Conservation (phyloP, 2,888 invertebrate genomes). For the Gari tellinella region DNA sequence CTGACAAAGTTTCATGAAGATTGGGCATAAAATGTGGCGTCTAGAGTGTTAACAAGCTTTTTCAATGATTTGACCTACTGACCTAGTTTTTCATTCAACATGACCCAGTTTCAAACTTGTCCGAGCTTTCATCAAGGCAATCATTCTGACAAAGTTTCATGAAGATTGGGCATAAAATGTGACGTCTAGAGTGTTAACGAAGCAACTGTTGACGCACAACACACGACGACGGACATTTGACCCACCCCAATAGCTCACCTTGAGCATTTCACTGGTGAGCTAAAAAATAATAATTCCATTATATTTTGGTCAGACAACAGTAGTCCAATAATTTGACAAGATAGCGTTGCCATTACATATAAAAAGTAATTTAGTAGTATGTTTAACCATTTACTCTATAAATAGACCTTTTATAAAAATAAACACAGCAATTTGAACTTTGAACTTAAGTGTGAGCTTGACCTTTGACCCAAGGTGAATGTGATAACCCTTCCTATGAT, state of each 20-base stretch:
- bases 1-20: conserved; percentile 8
- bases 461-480: too few relatives aligned
- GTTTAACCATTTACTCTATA: conserved; percentile 6
- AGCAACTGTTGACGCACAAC: too few relatives aligned
- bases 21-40: conserved; percentile 2
- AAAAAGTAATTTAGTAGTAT: conserved; percentile 8
- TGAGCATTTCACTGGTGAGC: too few relatives aligned
- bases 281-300: conserved; percentile 6
- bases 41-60: conserved; percentile 8
- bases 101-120: conserved; percentile 11
- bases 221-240: too few relatives aligned
- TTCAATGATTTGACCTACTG: conserved; percentile 8
- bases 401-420: conserved; percentile 5
- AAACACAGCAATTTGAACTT: conserved; percentile 2
- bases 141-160: conserved; percentile 9
- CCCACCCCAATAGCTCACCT: too few relatives aligned
- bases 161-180: background rate
- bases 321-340: conserved; percentile 8
- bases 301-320: conserved; percentile 8
- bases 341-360: conserved; percentile 6
- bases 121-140: conserved; percentile 9
- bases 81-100: conserved; percentile 14
- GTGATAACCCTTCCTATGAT: too few relatives aligned
- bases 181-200: too few relatives aligned
- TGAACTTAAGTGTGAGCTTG: too few relatives aligned